Base-by-base conservation (phyloP, 2,888 invertebrate genomes). In the Aphodius sticticus region DNA sequence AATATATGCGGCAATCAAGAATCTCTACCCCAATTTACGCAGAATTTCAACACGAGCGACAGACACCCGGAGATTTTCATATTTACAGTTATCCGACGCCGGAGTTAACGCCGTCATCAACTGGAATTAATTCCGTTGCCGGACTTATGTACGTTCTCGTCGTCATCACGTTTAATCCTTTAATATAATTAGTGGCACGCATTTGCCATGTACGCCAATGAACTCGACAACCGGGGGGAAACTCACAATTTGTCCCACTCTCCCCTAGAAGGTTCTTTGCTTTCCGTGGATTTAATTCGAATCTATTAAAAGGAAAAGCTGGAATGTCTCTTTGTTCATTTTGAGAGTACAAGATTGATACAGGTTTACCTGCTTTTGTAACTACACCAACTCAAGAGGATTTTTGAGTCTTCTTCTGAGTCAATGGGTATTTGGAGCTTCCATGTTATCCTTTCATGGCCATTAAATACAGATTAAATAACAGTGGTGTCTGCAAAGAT, bases 21-120 rank as follows among this genome's bases (percentile, higher is more conserved):
- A 53, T 53, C 53, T 12, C 53, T 9, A 53, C 53, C 53, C 53
- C 12, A 53, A 7, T 74, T 74, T 74, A 35, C 35, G 26, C 35
- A 37, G 74, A 36, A 74, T 74, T 36, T 74, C 37, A 74, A 74
- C 74, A 53, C 53, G 53, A 53, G 74, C 74, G 74, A 74, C 74
- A 74, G 74, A 74, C 74, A 74, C 36, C 74, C 7, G 15, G 74
- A 15, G 74, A 37, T 74, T 74, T 74, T 37, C 74, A 74, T 74
- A 74, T 74, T 74, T 74, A 37, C 74, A 74, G 74, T 74, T 74
- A 53, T 53, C 53, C 74, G 26, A 74, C 74, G n/a, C 36, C 36
- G 14, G 26, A 74, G 74, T 74, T 74, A 74, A 15, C 74, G 36
- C 74, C 35, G 35, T 35, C 74, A 74, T 74, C 74, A 74, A n/a